A percentile compares a stretch with the other conserved stretches of the same genome.
These are phyloP conservation scores for Pelobates fuscus DNA, from an alignment of 2,113 vertebrate species.

Conservation along the genomic window DNA sequence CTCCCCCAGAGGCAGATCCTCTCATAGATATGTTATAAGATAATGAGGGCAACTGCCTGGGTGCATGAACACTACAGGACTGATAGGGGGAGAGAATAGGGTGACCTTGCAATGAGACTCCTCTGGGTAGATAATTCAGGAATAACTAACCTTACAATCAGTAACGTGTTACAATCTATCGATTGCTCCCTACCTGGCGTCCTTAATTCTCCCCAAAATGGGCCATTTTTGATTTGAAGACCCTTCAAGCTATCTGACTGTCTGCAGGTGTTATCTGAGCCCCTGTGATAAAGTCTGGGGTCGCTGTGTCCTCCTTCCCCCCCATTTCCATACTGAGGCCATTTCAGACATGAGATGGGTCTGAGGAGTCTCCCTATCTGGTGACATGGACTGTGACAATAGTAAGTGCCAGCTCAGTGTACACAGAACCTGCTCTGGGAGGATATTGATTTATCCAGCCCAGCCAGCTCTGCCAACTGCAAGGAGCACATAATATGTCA, in stretches of 20 bases:
- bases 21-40: constrained; percentile 3
- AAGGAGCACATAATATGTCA: constrained; percentile 38
- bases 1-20: too few species aligned
- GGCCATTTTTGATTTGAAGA: constrained; percentile 59
- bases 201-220: constrained; percentile 61
- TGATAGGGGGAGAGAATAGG: neutral
- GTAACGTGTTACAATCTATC: constrained; percentile 76
- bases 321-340: neutral
- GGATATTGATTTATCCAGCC: constrained; percentile 41
- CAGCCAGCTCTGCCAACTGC: constrained; percentile 17
- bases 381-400: neutral
- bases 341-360: neutral
- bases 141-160: constrained; percentile 72
- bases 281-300: constrained; percentile 51
- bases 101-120: neutral
- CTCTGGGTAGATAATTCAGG: constrained; percentile 58
- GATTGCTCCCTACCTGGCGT: constrained; percentile 70
- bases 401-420: neutral
- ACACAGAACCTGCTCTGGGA: neutral
- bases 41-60: neutral
- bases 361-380: neutral
- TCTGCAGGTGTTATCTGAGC: constrained; percentile 62
- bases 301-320: neutral
- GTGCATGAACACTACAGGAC: neutral
- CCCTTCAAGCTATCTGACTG: constrained; percentile 60